Evolutionary conservation across 2,113 vertebrate genomes (phyloP), one percentile per base, ranked within the genome.

Genomic region (Madoqua kirkii): DNA sequence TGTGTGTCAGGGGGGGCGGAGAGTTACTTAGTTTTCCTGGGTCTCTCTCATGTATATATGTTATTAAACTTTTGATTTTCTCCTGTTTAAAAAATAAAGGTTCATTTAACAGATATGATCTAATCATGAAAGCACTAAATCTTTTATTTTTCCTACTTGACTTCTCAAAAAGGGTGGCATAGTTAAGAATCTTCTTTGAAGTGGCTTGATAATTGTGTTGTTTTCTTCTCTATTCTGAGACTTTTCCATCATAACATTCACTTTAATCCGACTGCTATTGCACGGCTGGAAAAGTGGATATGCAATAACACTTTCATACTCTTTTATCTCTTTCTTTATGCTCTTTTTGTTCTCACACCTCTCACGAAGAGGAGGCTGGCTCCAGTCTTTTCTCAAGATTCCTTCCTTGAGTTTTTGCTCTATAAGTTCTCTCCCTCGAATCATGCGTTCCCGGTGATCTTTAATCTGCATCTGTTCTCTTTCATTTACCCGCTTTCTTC

Each of bases 221-320:
- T 45, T 54, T 40, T 93, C 59, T 31, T 96, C 45, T 91, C 48
- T 57, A 27, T 71, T 64, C 60, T 13, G 94, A 92, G 90, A 12
- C 79, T 97, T 97, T 84, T 92, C 96, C 87, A 74, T 78, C 16
- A 98, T 96, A 84, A 97, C 10, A 90, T 92, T 92, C 87, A 98
- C 96, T 91, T 96, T 55, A 57, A 98, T 93, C 17, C 0, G 60
- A 86, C 60, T 96, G 57, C 21, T 55, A 9, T 15, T 14, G 31
- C 19, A 6, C 1, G 98, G 97, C 86, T 98, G 96, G 84, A 96
- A 88, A 60, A 98, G 96, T 6, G 97, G 97, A 36, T 98, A 98
- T 0, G 50, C 95, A 31, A 5, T 84, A 23, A 96, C 40, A 2
- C 33, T 90, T 90, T 98, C 96, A 16, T 96, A 90, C 45, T 93